Base-by-base conservation (phyloP, 2,797 vertebrate genomes). In the Anableps anableps region DNA sequence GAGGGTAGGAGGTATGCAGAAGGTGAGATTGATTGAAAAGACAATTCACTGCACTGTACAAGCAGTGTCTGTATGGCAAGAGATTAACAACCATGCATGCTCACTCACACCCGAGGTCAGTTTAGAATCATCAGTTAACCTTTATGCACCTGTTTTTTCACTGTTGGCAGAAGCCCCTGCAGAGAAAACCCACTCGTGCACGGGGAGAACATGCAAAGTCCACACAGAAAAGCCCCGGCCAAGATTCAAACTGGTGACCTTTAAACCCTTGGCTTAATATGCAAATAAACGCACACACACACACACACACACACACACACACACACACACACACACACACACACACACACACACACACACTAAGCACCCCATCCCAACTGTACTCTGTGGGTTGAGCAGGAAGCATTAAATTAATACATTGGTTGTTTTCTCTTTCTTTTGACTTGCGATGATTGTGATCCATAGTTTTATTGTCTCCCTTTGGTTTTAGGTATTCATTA, bases 131-230 rank as follows among this genome's bases (percentile, higher is more conserved):
- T 17, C 21, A 38, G 17, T 41, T 66, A 23, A 66, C 36, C 19
- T 23, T 23, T 23, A 19, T 38, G 64, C 36, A 66, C 0, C 1
- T 5, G 21, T 17, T 31, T 64, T 31, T 66, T 34, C 34, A 4
- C 3, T 79, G 71, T 84, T 90, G 91, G 94, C 95, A 88, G 91
- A 91, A 94, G 79, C 86, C 83, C 72, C 72, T 19, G 78, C 50
- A 43, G 51, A 75, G 73, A 53, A 53, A 38, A 55, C 36, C 74
- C 62, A 66, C 34, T 38, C 62, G 38, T 21, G 36, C 34, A 66
- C 10, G 4, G 21, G 23, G 64, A 68, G 21, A 41, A 23, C 21
- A 38, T 53, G 34, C 19, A 38, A 23, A 11, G 60, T 64, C 16
- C 31, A 9, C 17, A 64, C 58, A 64, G 31, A 64, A 64, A 19